Percentiles rank a stretch among this genome's conserved stretches.
Evolutionary conservation across 2,113 vertebrate genomes (phyloP).

Genomic region (Loxodonta africana): DNA sequence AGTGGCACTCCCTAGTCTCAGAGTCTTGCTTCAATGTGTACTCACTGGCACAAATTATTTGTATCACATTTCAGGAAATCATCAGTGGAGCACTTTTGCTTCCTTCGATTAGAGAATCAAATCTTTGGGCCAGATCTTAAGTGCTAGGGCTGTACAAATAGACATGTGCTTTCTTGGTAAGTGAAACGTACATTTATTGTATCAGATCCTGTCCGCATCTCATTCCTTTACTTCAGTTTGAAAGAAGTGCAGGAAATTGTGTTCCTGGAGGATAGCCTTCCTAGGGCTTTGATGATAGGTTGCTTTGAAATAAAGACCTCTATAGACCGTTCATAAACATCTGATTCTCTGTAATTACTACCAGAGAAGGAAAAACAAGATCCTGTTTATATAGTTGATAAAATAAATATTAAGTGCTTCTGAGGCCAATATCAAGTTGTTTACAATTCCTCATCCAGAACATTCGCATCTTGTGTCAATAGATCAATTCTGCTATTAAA

Average conservation of each 20-base stretch:
- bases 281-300: slow-evolving; percentile 53
- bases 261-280: slow-evolving; percentile 46
- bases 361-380: slow-evolving; percentile 70
- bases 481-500: slow-evolving; percentile 63
- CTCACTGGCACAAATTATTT: slow-evolving; percentile 68
- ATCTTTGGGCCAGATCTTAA: slow-evolving; percentile 77
- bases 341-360: slow-evolving; percentile 73
- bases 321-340: slow-evolving; percentile 68
- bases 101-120: slow-evolving; percentile 76
- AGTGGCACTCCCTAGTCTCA: slow-evolving; percentile 48
- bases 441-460: slow-evolving; percentile 59
- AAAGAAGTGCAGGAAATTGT: slow-evolving; percentile 59
- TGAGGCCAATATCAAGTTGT: slow-evolving; percentile 60
- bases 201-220: slow-evolving; percentile 24
- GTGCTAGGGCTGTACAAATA: slow-evolving; percentile 65
- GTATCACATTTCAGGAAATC: slow-evolving; percentile 82
- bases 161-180: slow-evolving; percentile 56
- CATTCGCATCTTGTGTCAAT: slow-evolving; percentile 66
- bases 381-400: slow-evolving; percentile 77
- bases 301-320: slow-evolving; percentile 77
- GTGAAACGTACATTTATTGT: slow-evolving; percentile 52
- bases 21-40: slow-evolving; percentile 49
- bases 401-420: slow-evolving; percentile 76
- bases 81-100: slow-evolving; percentile 68
- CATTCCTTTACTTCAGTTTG: slow-evolving; percentile 38